Conservation (phyloP, 37 sponge, comb jelly and placozoan genomes). For the Axinella damicornis region DNA sequence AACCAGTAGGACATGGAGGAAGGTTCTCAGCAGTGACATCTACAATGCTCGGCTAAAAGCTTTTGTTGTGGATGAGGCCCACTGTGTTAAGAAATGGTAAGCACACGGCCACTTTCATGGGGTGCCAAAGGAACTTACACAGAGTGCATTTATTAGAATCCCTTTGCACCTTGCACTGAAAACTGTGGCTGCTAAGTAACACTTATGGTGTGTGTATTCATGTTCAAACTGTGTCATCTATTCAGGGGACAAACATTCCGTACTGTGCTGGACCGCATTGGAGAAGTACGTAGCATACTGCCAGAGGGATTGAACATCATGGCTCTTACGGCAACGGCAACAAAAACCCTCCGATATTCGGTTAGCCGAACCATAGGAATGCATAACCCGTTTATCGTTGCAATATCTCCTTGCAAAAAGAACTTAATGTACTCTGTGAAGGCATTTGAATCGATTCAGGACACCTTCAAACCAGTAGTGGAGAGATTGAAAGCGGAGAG, state of each 20-base stretch:
- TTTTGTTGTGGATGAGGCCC: slow-evolving; percentile 53
- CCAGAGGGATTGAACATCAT: background rate
- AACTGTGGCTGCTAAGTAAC: too few species aligned
- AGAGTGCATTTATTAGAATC: background rate
- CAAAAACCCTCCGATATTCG: background rate
- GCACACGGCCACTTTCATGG: too few species aligned
- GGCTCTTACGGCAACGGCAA: slow-evolving; percentile 60
- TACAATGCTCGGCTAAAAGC: slow-evolving; percentile 14
- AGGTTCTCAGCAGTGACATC: slow-evolving; percentile 1
- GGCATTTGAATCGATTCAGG: background rate
- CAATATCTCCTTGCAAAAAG: slow-evolving; percentile 3
- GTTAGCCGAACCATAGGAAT: slow-evolving; percentile 29
- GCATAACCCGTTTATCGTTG: background rate
- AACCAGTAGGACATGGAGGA: background rate
- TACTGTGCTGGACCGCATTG: background rate
- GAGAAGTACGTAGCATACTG: slow-evolving; percentile 45
- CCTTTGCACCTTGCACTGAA: too few species aligned
- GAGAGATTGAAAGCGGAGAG: background rate
- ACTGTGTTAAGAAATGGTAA: slow-evolving; percentile 52
- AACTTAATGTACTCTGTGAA: slow-evolving; percentile 3
- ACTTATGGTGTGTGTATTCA: too few species aligned
- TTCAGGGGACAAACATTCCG: slow-evolving; percentile 38
- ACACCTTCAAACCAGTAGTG: slow-evolving; percentile 2
- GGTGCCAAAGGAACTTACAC: background rate
- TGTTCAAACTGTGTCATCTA: background rate